Evolutionary conservation across 1,140 invertebrate species (phyloP), one percentile per base, ranked within the genome.

Genomic region (Lepidurus arcticus): DNA sequence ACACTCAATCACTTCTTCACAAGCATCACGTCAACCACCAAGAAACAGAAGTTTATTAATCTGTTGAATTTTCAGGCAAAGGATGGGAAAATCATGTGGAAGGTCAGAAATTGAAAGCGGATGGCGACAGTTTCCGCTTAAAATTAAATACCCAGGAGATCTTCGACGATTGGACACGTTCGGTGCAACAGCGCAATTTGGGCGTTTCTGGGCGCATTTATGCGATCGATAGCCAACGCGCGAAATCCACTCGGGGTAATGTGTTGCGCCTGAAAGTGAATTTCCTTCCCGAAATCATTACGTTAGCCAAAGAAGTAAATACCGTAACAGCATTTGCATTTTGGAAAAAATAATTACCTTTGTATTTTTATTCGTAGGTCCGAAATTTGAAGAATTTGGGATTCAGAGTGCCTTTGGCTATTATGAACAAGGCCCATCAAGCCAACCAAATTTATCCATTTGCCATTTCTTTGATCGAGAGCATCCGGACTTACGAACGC

Each of bases 21-120:
- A 3, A 4, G 34, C 34, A 4, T 34, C 34, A 34, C 34, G 2
- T 34, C 34, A 34, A 4, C 3, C 34, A 34, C 34, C 2, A 34
- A 34, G 2, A 34, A 34, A 34, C 3, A 26, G 26, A 34, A 1
- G 21, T 10, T 9, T 76, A 26, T 76, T 42, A 21, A 13, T 44
- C 47, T 1, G 16, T 34, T 75, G 81, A 3, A 79, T 5, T 78
- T 80, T 81, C 74, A 92, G 91, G 96, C 13, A 97, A 98, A 87
- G 97, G 96, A 44, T 99, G 98, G 98, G 97, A 98, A 85, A 97
- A 96, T 83, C 97, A 99, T 85, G 96, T 99, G 42, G 98, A 99
- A 85, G 98, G 98, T 75, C 96, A 98, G 84, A 98, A 98, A 84
- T 86, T 99, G 73, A 99, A 99, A 87, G 93, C 92, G 9, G 97